Conservation (phyloP, 1,140 invertebrate genomes). For the Bombus terrestris region DNA sequence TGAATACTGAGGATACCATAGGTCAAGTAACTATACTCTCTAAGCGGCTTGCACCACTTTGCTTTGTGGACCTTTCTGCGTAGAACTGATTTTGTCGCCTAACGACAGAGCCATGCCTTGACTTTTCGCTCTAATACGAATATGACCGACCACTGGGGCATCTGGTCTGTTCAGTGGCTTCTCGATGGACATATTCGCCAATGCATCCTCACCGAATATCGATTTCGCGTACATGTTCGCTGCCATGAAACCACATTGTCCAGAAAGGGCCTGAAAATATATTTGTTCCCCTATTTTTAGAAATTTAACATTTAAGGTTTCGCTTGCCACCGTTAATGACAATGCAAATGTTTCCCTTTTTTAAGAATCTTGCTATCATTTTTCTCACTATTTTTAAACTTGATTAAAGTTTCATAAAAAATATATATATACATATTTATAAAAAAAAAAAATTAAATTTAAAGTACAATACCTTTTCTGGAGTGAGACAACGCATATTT, state of each 20-base stretch:
- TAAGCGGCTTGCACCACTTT: conserved; percentile 85
- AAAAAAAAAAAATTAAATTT: neutral
- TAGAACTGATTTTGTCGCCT: conserved; percentile 97
- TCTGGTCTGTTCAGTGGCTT: conserved; percentile 94
- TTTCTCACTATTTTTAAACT: too few relatives aligned
- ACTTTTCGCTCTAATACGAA: conserved; percentile 98
- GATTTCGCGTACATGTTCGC: conserved; percentile 99
- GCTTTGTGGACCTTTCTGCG: conserved; percentile 88
- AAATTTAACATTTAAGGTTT: neutral
- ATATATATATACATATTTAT: neutral
- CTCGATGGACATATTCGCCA: conserved; percentile 99
- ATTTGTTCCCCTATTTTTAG: neutral
- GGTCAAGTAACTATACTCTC: conserved; percentile 43
- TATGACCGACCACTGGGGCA: conserved; percentile 96
- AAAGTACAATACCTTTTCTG: conserved; percentile 88
- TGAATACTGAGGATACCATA: conserved; percentile 17
- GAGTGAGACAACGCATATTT: conserved; percentile 99
- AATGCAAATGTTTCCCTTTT: too few relatives aligned
- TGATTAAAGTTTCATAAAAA: too few relatives aligned
- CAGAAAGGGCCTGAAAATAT: conserved; percentile 89
- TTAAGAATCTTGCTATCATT: too few relatives aligned
- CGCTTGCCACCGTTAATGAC: too few relatives aligned
- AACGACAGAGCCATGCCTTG: conserved; percentile 99
- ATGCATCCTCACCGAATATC: conserved; percentile 99
- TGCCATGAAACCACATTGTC: conserved; percentile 99